Evolutionary conservation across 2,113 vertebrate genomes (phyloP).

Genomic region (Odontesthes bonariensis): DNA sequence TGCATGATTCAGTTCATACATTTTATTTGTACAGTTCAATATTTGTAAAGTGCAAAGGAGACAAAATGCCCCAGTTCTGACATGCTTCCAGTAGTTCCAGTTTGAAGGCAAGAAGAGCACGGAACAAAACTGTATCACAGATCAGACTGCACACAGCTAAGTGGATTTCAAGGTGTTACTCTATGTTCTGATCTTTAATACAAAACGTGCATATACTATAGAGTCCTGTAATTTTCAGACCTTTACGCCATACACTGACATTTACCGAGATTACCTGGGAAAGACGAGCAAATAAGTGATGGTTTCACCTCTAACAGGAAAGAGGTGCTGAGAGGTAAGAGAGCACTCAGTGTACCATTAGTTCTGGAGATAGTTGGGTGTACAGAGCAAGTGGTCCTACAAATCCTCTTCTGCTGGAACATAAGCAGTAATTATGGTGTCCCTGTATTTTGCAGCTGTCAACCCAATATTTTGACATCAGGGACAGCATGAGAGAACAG

Average conservation of each 20-base stretch:
- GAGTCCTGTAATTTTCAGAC: constrained; percentile 77
- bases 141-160: not conserved
- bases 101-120: not conserved
- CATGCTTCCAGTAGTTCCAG: not conserved
- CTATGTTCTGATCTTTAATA: constrained; percentile 29
- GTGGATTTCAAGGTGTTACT: not conserved
- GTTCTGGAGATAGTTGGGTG: constrained; percentile 71
- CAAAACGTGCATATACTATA: constrained; percentile 15
- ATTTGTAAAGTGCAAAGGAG: not conserved
- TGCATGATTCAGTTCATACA: not conserved
- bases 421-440: constrained; percentile 77
- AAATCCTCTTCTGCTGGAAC: constrained; percentile 72
- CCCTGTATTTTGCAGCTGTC: constrained; percentile 73
- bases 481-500: constrained; percentile 58
- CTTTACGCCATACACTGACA: constrained; percentile 53
- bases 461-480: constrained; percentile 75
- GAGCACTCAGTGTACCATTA: constrained; percentile 75
- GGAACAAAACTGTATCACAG: not conserved
- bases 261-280: constrained; percentile 65
- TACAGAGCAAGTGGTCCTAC: constrained; percentile 68
- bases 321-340: constrained; percentile 73
- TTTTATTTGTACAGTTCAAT: not conserved
- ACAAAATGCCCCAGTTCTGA: not conserved
- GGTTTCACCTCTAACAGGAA: constrained; percentile 76
- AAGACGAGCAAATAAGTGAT: constrained; percentile 69